Evolutionary conservation across 2,113 vertebrate species (phyloP).

Genomic region (crab-eating macaque (Macaca fascicularis)): DNA sequence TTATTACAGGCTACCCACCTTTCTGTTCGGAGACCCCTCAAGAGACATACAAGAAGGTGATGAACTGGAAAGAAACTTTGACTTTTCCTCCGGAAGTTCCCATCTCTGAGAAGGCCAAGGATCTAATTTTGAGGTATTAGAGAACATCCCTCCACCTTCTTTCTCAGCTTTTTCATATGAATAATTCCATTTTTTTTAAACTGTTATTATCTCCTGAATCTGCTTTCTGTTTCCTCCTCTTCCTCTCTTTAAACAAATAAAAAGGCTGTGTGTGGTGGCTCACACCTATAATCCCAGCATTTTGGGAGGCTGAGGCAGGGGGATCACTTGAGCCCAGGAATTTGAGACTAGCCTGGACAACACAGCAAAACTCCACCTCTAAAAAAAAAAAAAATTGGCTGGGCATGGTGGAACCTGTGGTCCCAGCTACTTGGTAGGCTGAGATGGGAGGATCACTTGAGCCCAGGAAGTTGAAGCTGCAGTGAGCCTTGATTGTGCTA

Average conservation of each 20-base stretch:
- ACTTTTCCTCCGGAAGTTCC: slow-evolving; percentile 98
- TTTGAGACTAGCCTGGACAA: no score
- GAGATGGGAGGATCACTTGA: no score
- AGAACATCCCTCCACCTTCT: neutral
- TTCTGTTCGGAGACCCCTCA: slow-evolving; percentile 99
- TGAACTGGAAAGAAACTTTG: slow-evolving; percentile 99
- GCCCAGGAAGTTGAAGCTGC: no score
- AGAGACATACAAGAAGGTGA: slow-evolving; percentile 98
- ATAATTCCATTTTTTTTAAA: neutral
- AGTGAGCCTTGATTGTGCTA: no score
- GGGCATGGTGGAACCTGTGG: no score
- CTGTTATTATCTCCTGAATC: neutral
- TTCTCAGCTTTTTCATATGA: neutral
- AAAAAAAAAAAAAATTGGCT: no score
- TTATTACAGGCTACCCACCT: slow-evolving; percentile 93
- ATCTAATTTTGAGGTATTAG: slow-evolving; percentile 95
- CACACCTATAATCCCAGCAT: no score
- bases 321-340: no score
- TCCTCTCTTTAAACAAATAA: neutral
- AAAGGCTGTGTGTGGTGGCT: no score
- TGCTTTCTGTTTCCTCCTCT: neutral
- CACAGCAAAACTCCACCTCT: no score
- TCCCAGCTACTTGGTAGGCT: no score
- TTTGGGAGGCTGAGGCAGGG: no score
- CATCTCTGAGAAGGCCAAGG: slow-evolving; percentile 98